Conservation (phyloP, 2,888 invertebrate genomes). For the Nomada flava region DNA sequence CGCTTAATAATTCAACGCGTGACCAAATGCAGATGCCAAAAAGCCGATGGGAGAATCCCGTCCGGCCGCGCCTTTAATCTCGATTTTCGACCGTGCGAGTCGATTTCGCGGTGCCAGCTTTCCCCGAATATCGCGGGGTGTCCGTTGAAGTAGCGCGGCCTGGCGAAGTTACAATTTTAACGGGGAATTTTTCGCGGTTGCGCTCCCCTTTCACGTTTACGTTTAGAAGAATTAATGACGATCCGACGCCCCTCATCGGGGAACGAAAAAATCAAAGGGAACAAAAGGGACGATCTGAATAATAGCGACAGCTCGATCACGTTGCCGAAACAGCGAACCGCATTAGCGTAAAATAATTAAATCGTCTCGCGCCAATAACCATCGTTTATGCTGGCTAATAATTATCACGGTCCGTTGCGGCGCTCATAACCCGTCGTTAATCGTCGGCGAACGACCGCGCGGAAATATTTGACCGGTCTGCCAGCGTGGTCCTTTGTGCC, state of each 20-base stretch:
- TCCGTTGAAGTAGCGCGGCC: not conserved
- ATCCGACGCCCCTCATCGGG: not conserved
- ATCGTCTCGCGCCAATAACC: constrained; percentile 59
- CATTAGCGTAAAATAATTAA: constrained; percentile 58
- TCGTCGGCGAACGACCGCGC: constrained; percentile 23
- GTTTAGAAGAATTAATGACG: not conserved
- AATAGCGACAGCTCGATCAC: not conserved
- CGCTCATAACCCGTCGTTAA: constrained; percentile 56
- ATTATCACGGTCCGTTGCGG: constrained; percentile 53
- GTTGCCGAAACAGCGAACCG: constrained; percentile 30
- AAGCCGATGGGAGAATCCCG: not conserved
- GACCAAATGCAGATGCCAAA: not conserved
- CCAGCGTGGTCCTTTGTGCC: constrained; percentile 16
- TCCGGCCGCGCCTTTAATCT: not conserved
- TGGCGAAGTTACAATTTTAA: not conserved
- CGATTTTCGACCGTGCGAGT: not conserved
- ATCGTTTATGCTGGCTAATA: constrained; percentile 54
- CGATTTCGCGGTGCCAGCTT: not conserved
- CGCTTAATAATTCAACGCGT: constrained; percentile 3
- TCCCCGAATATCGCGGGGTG: not conserved
- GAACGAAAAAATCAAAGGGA: no score
- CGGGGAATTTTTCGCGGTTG: not conserved
- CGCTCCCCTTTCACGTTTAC: no score
- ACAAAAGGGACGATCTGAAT: no score
- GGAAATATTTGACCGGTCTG: constrained; percentile 34